Evolutionary conservation across 2,888 invertebrate species (phyloP).

Genomic region (Aquatica leii): DNA sequence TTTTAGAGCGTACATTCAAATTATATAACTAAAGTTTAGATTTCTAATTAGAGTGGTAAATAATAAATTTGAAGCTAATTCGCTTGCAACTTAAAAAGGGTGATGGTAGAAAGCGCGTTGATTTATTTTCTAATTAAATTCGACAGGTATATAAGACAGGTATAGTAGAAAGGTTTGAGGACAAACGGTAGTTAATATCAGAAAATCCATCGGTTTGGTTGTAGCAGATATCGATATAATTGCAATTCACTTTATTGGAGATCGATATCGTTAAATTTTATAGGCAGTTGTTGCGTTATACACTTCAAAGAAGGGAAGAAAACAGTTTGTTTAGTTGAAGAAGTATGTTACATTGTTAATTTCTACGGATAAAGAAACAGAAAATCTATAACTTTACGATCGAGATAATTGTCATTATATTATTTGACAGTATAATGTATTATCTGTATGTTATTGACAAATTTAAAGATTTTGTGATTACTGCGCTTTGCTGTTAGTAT

Average conservation of each 20-base stretch:
- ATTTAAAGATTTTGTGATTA: constrained; percentile 8
- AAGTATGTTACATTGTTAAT: constrained; percentile 20
- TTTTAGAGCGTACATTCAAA: too few relatives aligned
- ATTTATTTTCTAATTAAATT: constrained; percentile 61
- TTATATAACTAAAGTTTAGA: too few relatives aligned
- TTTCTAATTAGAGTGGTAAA: too few relatives aligned
- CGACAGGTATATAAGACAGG: constrained; percentile 60
- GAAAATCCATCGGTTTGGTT: constrained; percentile 50
- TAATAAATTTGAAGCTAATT: too few relatives aligned
- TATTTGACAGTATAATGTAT: constrained; percentile 14
- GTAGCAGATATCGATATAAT: constrained; percentile 42
- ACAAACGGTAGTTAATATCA: constrained; percentile 43
- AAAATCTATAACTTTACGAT: constrained; percentile 7
- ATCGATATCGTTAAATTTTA: constrained; percentile 34
- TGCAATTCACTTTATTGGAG: constrained; percentile 31
- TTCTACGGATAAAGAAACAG: constrained; percentile 12
- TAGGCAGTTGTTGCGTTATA: constrained; percentile 22
- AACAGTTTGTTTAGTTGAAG: constrained; percentile 20
- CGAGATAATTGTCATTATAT: constrained; percentile 12
- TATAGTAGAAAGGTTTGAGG: constrained; percentile 52
- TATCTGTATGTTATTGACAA: neutral
- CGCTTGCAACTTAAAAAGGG: constrained; percentile 20
- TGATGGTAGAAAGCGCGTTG: constrained; percentile 51
- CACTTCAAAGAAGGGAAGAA: constrained; percentile 25
- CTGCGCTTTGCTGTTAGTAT: too few relatives aligned